These are phyloP conservation scores for Arrhopalites spinosus DNA, from an alignment of 2,888 invertebrate species.

Conservation along the genomic window DNA sequence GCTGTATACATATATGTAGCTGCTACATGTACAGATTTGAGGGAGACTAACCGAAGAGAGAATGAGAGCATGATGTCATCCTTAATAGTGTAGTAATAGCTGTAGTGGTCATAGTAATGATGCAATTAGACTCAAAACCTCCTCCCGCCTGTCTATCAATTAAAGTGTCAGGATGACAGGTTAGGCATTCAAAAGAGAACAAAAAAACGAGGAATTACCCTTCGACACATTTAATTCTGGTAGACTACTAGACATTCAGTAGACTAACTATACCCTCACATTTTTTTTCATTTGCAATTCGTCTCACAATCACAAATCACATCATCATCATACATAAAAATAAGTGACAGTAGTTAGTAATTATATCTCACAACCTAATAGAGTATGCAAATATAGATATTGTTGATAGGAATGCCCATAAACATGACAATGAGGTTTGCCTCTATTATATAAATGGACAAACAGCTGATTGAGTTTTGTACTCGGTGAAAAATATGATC, in stretches of 20 bases:
- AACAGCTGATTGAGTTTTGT: background rate
- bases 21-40: no score
- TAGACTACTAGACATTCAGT: background rate
- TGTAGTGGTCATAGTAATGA: conserved; percentile 12
- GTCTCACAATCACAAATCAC: background rate
- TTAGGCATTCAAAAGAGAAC: no score
- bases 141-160: conserved; percentile 28
- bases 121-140: conserved; percentile 12
- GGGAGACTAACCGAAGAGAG: background rate
- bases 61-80: conserved; percentile 15
- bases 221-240: background rate
- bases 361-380: background rate
- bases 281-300: no score
- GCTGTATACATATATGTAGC: no score
- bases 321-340: background rate
- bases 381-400: background rate
- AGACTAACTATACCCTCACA: background rate
- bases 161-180: conserved; percentile 27
- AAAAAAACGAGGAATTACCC: conserved; percentile 20
- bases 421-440: no score
- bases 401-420: background rate
- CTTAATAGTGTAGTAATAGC: background rate
- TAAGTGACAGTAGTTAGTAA: background rate
- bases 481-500: background rate
- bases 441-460: no score